Base-by-base conservation (phyloP, 1,140 invertebrate species). In the Drosophila aff. region DNA sequence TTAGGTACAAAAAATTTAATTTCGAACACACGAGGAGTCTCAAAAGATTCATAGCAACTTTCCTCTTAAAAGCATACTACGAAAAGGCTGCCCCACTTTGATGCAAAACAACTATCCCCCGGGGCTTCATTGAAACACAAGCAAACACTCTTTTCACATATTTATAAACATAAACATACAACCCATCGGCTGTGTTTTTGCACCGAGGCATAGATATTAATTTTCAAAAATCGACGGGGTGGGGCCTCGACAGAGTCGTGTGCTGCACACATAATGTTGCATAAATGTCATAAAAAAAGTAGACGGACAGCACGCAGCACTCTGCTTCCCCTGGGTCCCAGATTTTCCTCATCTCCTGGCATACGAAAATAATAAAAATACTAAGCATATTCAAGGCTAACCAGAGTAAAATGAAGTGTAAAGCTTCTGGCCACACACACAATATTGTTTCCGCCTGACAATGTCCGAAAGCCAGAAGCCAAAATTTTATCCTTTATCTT, bases 241-340 rank as follows among this genome's bases (percentile, higher is more conserved):
- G 26, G 55, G n/a, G 33, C n/a, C 21, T 53, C n/a, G 6, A 5
- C 36, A 57, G 46, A 59, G 55, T 38, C 50, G 79, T 75, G 64
- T 64, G 62, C 41, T 61, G 60, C 68, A 63, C 76, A 87, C 73
- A 78, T 78, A 81, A 87, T 89, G 84, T 77, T 83, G 68, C 84
- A 87, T 72, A 81, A 75, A 75, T 81, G 80, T 75, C 80, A 83
- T 64, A 71, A 76, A 71, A 71, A 68, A 55, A 63, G 43, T 53
- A 53, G 58, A 21, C 60, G 58, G 53, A 40, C 60, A 52, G 58
- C 68, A 81, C 80, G 73, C 84, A 86, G 66, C 76, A 64, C 59
- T 40, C 36, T 16, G 23, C 44, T 26, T 16, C 46, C 49, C 62
- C 36, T 23, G 57, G 41, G 38, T 40, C 33, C 40, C 46, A 46